phyloP scores from a whole-genome alignment of 2,888 invertebrate species.

The Drepanosiphum platanoidis region DNA sequence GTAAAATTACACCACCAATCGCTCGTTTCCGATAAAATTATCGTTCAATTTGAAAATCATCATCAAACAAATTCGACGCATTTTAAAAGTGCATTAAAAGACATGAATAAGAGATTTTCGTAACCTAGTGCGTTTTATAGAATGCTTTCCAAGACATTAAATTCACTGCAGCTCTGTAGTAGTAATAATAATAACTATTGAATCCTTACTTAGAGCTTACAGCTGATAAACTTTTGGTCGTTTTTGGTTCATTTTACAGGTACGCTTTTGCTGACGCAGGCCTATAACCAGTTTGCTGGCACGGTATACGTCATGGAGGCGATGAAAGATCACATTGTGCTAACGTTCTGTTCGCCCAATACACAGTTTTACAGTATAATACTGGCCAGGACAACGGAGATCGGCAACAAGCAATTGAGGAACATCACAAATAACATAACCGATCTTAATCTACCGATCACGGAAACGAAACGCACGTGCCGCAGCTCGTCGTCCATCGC shows the following conservation, averaged over 20 bases:
- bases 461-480: constrained; percentile 52
- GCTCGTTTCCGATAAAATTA: too few relatives aligned
- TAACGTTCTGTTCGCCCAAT: constrained; percentile 80
- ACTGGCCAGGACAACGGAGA: constrained; percentile 72
- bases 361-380: constrained; percentile 77
- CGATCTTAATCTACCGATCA: constrained; percentile 72
- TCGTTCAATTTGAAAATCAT: too few relatives aligned
- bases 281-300: constrained; percentile 78
- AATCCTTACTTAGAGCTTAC: background rate
- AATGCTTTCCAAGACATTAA: too few relatives aligned
- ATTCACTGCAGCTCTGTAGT: too few relatives aligned
- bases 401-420: constrained; percentile 71
- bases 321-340: constrained; percentile 78
- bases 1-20: too few relatives aligned
- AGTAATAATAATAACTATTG: too few relatives aligned
- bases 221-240: background rate
- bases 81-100: too few relatives aligned
- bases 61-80: too few relatives aligned
- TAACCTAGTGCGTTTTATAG: too few relatives aligned
- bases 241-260: constrained; percentile 4
- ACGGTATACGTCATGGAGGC: constrained; percentile 83
- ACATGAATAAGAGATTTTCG: too few relatives aligned
- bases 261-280: background rate
- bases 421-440: constrained; percentile 77
- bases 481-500: constrained; percentile 23